Conservation (phyloP, 2,113 vertebrate species). For the Strix uralensis region DNA sequence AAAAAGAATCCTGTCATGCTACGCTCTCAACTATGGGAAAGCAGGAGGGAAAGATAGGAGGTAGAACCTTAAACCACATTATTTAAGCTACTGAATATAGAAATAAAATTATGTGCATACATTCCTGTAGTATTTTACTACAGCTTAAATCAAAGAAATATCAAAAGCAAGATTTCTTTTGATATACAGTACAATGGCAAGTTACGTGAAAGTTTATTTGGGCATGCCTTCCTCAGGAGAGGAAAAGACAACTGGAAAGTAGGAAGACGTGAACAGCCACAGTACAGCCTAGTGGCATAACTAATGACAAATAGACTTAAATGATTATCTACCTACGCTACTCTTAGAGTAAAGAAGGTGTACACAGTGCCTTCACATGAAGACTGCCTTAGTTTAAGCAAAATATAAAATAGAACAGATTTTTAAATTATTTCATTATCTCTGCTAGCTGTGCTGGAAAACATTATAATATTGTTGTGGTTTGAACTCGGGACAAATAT, state of each 20-base stretch:
- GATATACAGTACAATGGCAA: not conserved
- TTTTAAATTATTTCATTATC: not conserved
- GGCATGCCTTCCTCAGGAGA: not conserved
- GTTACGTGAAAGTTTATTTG: not conserved
- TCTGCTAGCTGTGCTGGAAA: not conserved
- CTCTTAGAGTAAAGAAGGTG: not conserved
- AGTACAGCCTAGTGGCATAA: not conserved
- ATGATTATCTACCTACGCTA: not conserved
- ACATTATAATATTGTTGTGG: not conserved
- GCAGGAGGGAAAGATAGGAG: not conserved
- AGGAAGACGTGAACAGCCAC: not conserved
- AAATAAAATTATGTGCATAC: not conserved
- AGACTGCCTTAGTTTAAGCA: not conserved
- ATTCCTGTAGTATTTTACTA: constrained; percentile 1
- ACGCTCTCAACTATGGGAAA: not conserved
- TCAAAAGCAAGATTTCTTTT: not conserved
- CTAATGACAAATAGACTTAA: not conserved
- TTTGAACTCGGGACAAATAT: not conserved
- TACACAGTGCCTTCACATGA: not conserved
- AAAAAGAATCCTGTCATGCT: not conserved
- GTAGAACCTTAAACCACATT: not conserved
- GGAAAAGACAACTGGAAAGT: not conserved
- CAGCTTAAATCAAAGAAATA: constrained; percentile 20
- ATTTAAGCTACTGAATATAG: not conserved
- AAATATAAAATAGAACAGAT: not conserved